Evolutionary conservation across 2,113 vertebrate genomes (phyloP), one percentile per base, ranked within the genome.

Genomic region (Perccottus glenii): DNA sequence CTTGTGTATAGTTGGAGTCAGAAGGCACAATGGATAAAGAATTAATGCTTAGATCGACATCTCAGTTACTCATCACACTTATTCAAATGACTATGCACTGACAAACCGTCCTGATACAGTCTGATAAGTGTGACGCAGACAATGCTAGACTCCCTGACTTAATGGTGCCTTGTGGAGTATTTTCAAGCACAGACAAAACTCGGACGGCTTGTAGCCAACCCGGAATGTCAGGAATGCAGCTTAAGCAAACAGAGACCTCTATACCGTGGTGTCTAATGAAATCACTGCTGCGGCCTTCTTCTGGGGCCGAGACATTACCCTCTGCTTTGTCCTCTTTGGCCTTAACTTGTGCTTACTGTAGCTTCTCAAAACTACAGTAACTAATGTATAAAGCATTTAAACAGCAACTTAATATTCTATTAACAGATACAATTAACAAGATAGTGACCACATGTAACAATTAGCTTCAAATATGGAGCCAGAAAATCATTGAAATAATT

Each of bases 221-320:
- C 86, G 85, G 91, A 92, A 93, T 93, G 60, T 52, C 64, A 88
- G 88, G 91, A 92, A 93, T 93, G 90, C 78, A 66, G 79, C 86
- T 88, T 85, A 88, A 87, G 88, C 90, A 93, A 92, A 93, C 91
- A 92, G 81, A 85, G 64, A 87, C 83, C 48, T 77, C 74, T 59
- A 19, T 42, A 78, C 85, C 80, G 81, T 74, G 75, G 80, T 70
- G 71, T 81, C 73, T 87, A 87, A 89, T 89, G 85, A 87, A 90
- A 87, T 81, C 77, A 84, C 80, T 70, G 75, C 78, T 77, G 58
- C 48, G 71, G 80, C 64, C 75, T 79, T 83, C 84, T 32, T 81
- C 78, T 74, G 65, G 75, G 53, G 45, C 1, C 52, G 74, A 59
- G 62, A 43, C 48, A 63, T 67, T 69, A 60, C 49, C 33, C 35